Base-by-base conservation (phyloP, 2,888 invertebrate species). In the Exephanes ischioxanthus region DNA sequence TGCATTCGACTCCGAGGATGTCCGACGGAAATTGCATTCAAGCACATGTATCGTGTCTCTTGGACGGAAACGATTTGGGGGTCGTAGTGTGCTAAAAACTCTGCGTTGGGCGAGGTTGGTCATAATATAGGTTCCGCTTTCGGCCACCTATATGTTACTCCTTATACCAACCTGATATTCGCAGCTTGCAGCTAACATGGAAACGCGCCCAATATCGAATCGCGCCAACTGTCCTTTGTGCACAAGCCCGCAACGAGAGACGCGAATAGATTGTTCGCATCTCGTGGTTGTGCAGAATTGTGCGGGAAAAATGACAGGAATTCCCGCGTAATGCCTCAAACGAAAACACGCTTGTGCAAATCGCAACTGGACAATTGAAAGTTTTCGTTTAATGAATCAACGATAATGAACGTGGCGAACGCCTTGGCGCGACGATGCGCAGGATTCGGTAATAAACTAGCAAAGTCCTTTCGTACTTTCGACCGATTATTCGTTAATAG, bases 341-440 rank as follows among this genome's bases (percentile, higher is more conserved):
- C 58, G 19, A 78, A 78, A 79, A 80, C 79, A 83, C 80, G 61
- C 51, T 83, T 7, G 67, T 48, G 6, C n/a, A n/a, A n/a, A 33
- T 9, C 6, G n/a, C 33, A 41, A 16, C 37, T 19, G 37, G 5
- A 68, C 55, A 71, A 55, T 71, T 71, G 26, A 41, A 22, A 77
- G 5, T 72, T 63, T 63, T 58, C 14, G 41, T 51, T 75, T 41
- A 51, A 83, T 83, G 79, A 83, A 7, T 68, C 70, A 26, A 48
- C 78, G 85, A 92, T 76, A 88, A 93, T 92, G 93, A 93, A 89
- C 83, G 77, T 93, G 68, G 90, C 90, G 48, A 87, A 86, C 77
- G 89, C 90, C 33, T 86, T 94, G 86, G 83, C 88, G 48, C 87
- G 87, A 88, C 92, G 93, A 85, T 90, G 91, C 85, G 86, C 86